Base-by-base conservation (phyloP, 2,113 vertebrate species). In the Haemorhous mexicanus region DNA sequence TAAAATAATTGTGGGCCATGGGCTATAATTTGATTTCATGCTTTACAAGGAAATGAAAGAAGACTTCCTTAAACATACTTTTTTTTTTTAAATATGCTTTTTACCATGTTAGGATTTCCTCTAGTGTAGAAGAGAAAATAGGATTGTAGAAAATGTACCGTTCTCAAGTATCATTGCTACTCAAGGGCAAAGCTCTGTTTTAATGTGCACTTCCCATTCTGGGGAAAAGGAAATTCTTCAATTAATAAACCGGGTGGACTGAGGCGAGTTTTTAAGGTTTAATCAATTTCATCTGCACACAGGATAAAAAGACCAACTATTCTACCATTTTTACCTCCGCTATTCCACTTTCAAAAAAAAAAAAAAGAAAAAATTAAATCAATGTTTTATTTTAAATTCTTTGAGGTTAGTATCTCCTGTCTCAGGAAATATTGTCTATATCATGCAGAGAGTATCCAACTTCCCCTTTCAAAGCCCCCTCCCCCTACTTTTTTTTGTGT, bases 171-270 rank as follows among this genome's bases (percentile, higher is more conserved):
- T 98, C 98, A 95, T 90, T 95, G 94, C 97, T 97, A 97, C 97
- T 98, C 97, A 96, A 97, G 97, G 97, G 97, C 98, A 97, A 95
- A 95, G 96, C 97, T 98, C 84, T 83, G 96, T 96, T 98, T 97
- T 98, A 98, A 98, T 97, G 98, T 98, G 98, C 96, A 98, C 98
- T 98, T 98, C 98, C 98, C 98, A 98, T 98, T 98, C 97, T 97
- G 97, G 97, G 98, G 90, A 98, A 98, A 93, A 98, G 98, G 98
- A 98, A 98, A 98, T 98, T 98, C 98, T 98, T 99, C 99, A 99
- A 99, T 98, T 98, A 98, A 98, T 98, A 98, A 98, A 98, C 98
- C 98, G 98, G 98, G 97, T 98, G 98, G 98, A 97, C 96, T 96
- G 98, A 98, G 98, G 98, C 97, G 96, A 97, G 97, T 95, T 98